Evolutionary conservation across 1,140 invertebrate genomes (phyloP).

Genomic region (Aphidius gifuensis): DNA sequence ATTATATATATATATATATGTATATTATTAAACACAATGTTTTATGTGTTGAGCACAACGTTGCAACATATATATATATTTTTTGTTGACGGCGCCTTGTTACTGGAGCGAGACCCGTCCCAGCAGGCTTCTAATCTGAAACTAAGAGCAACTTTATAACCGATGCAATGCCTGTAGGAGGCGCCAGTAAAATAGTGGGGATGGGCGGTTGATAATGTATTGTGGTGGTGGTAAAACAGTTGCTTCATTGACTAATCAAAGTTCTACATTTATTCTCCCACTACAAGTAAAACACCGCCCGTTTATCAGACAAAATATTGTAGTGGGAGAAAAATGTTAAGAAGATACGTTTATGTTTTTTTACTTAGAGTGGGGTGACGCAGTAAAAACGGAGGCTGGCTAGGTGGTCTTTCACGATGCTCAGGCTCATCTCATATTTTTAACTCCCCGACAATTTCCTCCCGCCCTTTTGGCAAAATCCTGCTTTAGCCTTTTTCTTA

Average conservation of each 20-base stretch:
- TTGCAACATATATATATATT: too few relatives aligned
- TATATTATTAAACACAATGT: too few relatives aligned
- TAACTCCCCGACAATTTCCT: constrained; percentile 22
- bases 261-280: constrained; percentile 9
- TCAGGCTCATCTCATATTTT: constrained; percentile 30
- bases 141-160: constrained; percentile 56
- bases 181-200: constrained; percentile 39
- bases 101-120: constrained; percentile 47
- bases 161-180: constrained; percentile 55
- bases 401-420: constrained; percentile 43
- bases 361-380: constrained; percentile 29
- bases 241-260: constrained; percentile 37
- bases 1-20: too few relatives aligned
- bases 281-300: constrained; percentile 14
- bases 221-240: constrained; percentile 40
- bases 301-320: background rate
- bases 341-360: constrained; percentile 14
- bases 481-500: constrained; percentile 14
- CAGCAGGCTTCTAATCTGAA: constrained; percentile 58
- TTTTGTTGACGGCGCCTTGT: too few relatives aligned
- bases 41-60: too few relatives aligned
- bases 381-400: constrained; percentile 51
- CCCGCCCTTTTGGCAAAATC: constrained; percentile 17
- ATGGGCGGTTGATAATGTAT: constrained; percentile 33
- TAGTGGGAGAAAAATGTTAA: constrained; percentile 25